Evolutionary conservation across 2,113 vertebrate genomes (phyloP), one percentile per base, ranked within the genome.

Genomic region (Ailuropoda melanoleuca): DNA sequence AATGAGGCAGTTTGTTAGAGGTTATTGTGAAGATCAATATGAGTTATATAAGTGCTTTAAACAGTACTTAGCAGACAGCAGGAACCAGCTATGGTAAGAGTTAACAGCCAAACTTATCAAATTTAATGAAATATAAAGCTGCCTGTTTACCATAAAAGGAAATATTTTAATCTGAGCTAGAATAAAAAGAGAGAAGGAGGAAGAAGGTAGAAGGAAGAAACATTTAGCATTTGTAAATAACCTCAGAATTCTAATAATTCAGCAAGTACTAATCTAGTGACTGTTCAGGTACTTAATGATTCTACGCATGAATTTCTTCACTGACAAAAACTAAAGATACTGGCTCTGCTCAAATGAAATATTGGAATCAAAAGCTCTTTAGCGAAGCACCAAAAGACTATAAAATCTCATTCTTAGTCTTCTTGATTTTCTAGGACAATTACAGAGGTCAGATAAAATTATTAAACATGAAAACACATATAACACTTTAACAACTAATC

Each of bases 111-210:
- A 53, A 89, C 93, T 50, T 24, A 26, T 48, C 34, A 85, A 34
- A 92, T 82, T 92, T 29, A 81, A 66, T 77, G 24, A 93, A 90
- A 50, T 50, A 77, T 55, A 89, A 93, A 89, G 34, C 31, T 93
- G 29, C 12, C 31, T 88, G 48, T 39, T 81, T 94, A 50, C 55
- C 34, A 88, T 55, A 31, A 62, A 56, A 34, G 24, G 17, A 43
- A 78, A 56, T 24, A 88, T 50, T 88, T 72, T 81, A 81, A 72
- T 58, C 50, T 88, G 31, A 88, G 39, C 62, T 81, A 88, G 56
- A 86, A 77, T 21, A 85, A 62, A 85, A 62, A 37, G 48, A 10
- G 78, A 18, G 6, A 64, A 31, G 37, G 11, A 17, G 5, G 66
- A 72, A 60, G 23, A 50, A n/a, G 37, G 34, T 15, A 29, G 34